phyloP scores from a whole-genome alignment of 2,888 invertebrate genomes.

The Drosophila demipolita region DNA sequence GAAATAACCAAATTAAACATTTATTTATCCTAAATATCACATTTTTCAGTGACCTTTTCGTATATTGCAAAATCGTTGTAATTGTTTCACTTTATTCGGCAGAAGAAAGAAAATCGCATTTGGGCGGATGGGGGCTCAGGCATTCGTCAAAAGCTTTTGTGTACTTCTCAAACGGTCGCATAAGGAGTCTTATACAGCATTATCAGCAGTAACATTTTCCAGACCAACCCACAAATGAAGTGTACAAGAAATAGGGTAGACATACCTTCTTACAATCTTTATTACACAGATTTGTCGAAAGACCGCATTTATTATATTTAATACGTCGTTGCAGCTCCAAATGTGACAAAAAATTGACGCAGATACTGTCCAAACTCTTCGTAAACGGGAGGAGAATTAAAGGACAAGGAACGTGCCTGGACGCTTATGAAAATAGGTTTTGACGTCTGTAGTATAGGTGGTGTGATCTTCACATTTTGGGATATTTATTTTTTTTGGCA shows the following conservation, averaged over 20 bases:
- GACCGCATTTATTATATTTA: slow-evolving; percentile 21
- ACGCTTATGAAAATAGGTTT: slow-evolving; percentile 89
- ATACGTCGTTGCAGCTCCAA: slow-evolving; percentile 57
- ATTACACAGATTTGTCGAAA: slow-evolving; percentile 1
- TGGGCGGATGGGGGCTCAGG: slow-evolving; percentile 30
- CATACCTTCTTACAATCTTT: slow-evolving; percentile 4
- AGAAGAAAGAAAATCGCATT: slow-evolving; percentile 29
- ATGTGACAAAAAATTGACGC: slow-evolving; percentile 53
- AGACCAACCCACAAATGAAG: slow-evolving; percentile 4
- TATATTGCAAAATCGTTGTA: slow-evolving; percentile 39
- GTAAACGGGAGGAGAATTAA: slow-evolving; percentile 85
- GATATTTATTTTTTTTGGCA: slow-evolving; percentile 90
- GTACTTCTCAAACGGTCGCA: slow-evolving; percentile 43
- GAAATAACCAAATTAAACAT: slow-evolving; percentile 8
- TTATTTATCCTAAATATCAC: slow-evolving; percentile 60
- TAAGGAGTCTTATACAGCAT: slow-evolving; percentile 43
- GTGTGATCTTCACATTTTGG: slow-evolving; percentile 87
- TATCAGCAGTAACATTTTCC: slow-evolving; percentile 15
- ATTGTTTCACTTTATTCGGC: slow-evolving; percentile 31
- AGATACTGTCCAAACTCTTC: slow-evolving; percentile 85
- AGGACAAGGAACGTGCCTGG: slow-evolving; percentile 90
- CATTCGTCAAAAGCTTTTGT: slow-evolving; percentile 39
- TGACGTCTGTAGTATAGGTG: slow-evolving; percentile 87
- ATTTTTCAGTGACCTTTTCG: slow-evolving; percentile 62
- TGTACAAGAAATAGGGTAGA: background rate